These are phyloP conservation scores for Nothocercus nigrocapillus DNA, from an alignment of 2,113 vertebrate species.

Conservation along the genomic window DNA sequence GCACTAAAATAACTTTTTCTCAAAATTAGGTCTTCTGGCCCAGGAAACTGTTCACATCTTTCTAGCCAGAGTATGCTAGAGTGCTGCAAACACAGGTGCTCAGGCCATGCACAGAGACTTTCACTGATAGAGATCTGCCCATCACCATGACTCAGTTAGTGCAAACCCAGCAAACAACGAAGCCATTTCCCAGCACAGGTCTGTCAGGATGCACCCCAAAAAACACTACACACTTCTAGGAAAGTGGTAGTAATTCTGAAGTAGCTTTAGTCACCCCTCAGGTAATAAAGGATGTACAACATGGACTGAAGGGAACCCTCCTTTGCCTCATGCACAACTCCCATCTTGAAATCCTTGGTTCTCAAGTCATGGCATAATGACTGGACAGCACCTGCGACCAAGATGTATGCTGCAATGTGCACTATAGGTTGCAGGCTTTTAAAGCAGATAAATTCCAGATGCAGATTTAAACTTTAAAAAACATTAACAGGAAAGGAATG, in stretches of 20 bases:
- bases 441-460: slow-evolving; percentile 26
- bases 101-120: not conserved
- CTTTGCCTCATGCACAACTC: slow-evolving; percentile 9
- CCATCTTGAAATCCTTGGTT: not conserved
- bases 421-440: slow-evolving; percentile 13
- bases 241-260: not conserved
- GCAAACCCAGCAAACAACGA: slow-evolving; percentile 44
- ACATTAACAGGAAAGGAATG: slow-evolving; percentile 46
- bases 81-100: slow-evolving; percentile 31
- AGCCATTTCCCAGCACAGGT: not conserved
- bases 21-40: slow-evolving; percentile 33
- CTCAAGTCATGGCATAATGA: not conserved
- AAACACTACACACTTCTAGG: not conserved
- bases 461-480: slow-evolving; percentile 16
- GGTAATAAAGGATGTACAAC: not conserved
- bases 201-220: slow-evolving; percentile 7
- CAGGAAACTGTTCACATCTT: slow-evolving; percentile 7
- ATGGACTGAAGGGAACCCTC: not conserved
- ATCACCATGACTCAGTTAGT: not conserved
- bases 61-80: slow-evolving; percentile 16
- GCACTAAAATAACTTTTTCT: slow-evolving; percentile 6
- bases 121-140: not conserved
- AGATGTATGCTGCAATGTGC: not conserved
- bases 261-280: not conserved
- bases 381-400: slow-evolving; percentile 15